These are phyloP conservation scores for Zosterops japonicus DNA, from an alignment of 2,113 vertebrate species.

Conservation along the genomic window DNA sequence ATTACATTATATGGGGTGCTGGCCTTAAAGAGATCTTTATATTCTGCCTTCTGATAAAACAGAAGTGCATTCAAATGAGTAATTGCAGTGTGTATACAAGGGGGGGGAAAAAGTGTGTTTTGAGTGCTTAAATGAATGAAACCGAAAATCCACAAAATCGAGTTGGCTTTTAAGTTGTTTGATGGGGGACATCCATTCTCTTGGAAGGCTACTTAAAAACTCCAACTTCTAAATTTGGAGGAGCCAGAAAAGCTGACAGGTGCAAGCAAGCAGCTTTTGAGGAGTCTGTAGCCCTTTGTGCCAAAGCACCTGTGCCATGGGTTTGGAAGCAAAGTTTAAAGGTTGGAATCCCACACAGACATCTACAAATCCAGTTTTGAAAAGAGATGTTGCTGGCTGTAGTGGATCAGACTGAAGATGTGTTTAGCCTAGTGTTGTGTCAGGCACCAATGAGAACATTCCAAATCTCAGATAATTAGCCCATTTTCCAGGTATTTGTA, in stretches of 20 bases:
- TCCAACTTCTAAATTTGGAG: background rate
- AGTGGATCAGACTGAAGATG: background rate
- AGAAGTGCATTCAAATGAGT: constrained; percentile 44
- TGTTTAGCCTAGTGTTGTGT: background rate
- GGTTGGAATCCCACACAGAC: background rate
- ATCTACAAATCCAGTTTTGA: background rate
- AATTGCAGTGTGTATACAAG: background rate
- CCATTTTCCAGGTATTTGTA: background rate
- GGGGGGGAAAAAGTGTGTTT: background rate
- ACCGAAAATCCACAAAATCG: background rate
- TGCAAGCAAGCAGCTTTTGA: background rate
- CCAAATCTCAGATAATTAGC: background rate
- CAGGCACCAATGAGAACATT: background rate
- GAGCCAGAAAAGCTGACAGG: background rate
- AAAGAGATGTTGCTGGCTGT: background rate
- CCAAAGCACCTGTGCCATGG: rapidly evolving
- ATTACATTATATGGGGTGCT: constrained; percentile 52
- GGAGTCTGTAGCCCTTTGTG: background rate
- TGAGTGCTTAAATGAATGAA: background rate
- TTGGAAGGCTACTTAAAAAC: background rate
- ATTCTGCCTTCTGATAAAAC: constrained; percentile 56
- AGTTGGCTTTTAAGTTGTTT: background rate
- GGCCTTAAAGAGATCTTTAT: constrained; percentile 59
- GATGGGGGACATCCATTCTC: background rate
- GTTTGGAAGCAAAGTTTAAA: background rate